Conservation (phyloP, 23 tunicate genomes). For the Diplosoma virens region DNA sequence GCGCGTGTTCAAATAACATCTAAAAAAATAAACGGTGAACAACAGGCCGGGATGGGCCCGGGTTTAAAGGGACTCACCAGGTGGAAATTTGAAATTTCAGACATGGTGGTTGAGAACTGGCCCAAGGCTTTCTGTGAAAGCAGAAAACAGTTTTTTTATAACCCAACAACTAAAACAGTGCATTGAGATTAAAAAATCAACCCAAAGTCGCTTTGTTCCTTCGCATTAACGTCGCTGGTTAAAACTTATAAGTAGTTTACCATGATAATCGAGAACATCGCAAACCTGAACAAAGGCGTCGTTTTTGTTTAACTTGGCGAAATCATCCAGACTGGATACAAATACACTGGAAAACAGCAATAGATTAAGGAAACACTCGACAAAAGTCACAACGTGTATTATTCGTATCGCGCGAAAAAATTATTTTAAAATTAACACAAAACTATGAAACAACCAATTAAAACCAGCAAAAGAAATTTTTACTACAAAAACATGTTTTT, state of each 20-base stretch:
- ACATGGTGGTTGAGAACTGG: constrained; percentile 39
- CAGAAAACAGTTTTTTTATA: background rate
- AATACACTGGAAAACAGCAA: constrained; percentile 42
- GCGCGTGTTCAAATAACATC: constrained; percentile 71
- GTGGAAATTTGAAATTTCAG: constrained; percentile 39
- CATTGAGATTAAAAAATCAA: too few species aligned
- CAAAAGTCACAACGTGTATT: background rate
- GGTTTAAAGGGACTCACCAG: constrained; percentile 44
- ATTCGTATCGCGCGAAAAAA: background rate
- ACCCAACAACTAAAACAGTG: too few species aligned
- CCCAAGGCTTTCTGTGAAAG: constrained; percentile 30
- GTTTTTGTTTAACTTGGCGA: constrained; percentile 24
- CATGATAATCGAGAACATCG: background rate
- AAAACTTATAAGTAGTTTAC: background rate
- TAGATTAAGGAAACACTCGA: background rate
- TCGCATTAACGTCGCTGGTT: too few species aligned
- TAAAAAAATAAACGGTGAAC: background rate
- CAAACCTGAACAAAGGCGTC: constrained; percentile 78
- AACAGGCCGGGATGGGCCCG: too few species aligned
- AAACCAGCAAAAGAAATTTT: too few species aligned
- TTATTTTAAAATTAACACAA: too few species aligned
- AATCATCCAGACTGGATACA: constrained; percentile 47
- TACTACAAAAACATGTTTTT: too few species aligned
- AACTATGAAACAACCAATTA: too few species aligned
- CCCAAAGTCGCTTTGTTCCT: too few species aligned